These are phyloP conservation scores for Centropus unirufus DNA, from an alignment of 2,113 vertebrate species.

Conservation along the genomic window DNA sequence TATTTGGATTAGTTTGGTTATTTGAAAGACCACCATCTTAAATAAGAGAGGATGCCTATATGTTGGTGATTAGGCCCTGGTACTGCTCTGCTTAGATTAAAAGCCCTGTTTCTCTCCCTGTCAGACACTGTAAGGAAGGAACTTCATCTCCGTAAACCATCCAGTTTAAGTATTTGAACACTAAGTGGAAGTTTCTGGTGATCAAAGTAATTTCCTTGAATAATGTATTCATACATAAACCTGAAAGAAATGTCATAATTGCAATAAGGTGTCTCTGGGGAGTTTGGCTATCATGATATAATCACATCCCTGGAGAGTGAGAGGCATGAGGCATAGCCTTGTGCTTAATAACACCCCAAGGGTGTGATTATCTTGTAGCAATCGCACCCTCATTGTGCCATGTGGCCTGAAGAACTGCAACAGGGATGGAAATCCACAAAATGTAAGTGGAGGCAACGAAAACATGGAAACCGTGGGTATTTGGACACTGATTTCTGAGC, in stretches of 20 bases:
- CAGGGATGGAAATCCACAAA: background rate
- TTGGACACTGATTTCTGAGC: background rate
- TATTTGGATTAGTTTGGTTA: background rate
- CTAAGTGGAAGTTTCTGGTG: slow-evolving; percentile 74
- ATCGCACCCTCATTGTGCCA: slow-evolving; percentile 62
- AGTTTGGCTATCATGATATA: slow-evolving; percentile 72
- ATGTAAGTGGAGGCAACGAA: background rate
- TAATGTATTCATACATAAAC: slow-evolving; percentile 75
- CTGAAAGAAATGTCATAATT: slow-evolving; percentile 76
- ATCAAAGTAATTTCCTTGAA: slow-evolving; percentile 74
- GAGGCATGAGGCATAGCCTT: slow-evolving; percentile 63
- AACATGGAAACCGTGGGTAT: background rate
- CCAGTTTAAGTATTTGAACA: slow-evolving; percentile 72
- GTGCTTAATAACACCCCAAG: slow-evolving; percentile 73
- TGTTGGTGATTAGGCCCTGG: background rate
- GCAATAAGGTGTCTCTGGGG: slow-evolving; percentile 72
- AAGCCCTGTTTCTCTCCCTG: slow-evolving; percentile 40
- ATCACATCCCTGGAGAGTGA: slow-evolving; percentile 55
- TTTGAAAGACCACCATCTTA: background rate
- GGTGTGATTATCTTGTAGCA: slow-evolving; percentile 65
- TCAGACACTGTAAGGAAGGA: slow-evolving; percentile 56
- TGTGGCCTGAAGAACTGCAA: slow-evolving; percentile 37
- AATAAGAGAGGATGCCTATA: background rate
- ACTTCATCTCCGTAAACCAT: slow-evolving; percentile 67
- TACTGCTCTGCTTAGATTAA: slow-evolving; percentile 21